These are phyloP conservation scores for Microplitis deprimator DNA, from an alignment of 2,888 invertebrate genomes.

Conservation along the genomic window DNA sequence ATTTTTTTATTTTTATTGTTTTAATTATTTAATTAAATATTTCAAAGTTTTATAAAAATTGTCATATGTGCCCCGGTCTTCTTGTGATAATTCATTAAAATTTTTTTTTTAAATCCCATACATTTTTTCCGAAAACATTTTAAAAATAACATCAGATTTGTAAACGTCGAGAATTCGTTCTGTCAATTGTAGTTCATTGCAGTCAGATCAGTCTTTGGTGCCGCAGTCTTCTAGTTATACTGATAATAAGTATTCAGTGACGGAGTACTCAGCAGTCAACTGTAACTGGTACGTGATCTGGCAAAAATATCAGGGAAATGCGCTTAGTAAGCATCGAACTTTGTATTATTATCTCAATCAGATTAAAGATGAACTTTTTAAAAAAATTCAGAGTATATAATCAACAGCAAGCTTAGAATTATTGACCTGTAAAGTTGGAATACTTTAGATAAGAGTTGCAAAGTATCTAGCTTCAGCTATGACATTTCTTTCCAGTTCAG, in stretches of 20 bases:
- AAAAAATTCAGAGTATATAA: conserved; percentile 92
- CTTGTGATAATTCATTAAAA: too few species aligned
- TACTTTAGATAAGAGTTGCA: conserved; percentile 88
- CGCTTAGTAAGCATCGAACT: conserved; percentile 86
- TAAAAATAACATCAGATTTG: conserved; percentile 75
- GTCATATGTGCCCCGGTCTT: too few species aligned
- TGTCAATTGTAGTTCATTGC: conserved; percentile 86
- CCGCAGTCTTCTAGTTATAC: conserved; percentile 90
- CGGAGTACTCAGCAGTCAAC: conserved; percentile 84
- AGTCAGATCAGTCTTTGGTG: conserved; percentile 83
- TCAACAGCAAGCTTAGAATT: conserved; percentile 91
- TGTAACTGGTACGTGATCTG: conserved; percentile 82
- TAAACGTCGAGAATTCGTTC: conserved; percentile 85
- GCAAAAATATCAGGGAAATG: conserved; percentile 85
- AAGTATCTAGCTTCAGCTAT: conserved; percentile 82
- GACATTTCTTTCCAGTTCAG: conserved; percentile 82
- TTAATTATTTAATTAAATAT: too few species aligned
- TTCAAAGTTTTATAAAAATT: too few species aligned
- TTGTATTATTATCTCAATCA: conserved; percentile 87
- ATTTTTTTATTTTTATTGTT: too few species aligned
- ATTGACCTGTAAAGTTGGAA: conserved; percentile 80
- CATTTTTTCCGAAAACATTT: too few species aligned
- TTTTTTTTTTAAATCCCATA: too few species aligned
- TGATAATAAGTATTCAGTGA: conserved; percentile 86
- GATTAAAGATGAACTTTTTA: conserved; percentile 86